These are phyloP conservation scores for Diorhabda sublineata DNA, from an alignment of 1,140 invertebrate species.

Conservation along the genomic window DNA sequence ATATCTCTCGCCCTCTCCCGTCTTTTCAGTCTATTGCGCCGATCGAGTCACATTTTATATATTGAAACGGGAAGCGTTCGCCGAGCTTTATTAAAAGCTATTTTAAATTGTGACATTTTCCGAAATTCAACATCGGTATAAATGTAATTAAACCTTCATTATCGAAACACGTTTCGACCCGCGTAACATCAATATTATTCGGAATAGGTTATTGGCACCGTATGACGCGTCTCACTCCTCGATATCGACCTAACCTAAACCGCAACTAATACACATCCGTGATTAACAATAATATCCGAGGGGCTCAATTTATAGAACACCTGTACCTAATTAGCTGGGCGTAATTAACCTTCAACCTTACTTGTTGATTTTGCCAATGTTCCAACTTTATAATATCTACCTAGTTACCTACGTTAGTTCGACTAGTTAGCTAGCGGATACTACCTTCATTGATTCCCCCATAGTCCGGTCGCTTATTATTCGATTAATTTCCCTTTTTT, in stretches of 20 bases:
- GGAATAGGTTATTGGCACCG: slow-evolving; percentile 23
- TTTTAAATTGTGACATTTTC: too few relatives aligned
- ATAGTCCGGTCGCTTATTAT: not conserved
- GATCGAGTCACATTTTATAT: not conserved
- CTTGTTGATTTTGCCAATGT: slow-evolving; percentile 32
- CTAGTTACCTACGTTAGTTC: not conserved
- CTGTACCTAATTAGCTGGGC: slow-evolving; percentile 31
- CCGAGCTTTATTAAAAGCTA: slow-evolving; percentile 3
- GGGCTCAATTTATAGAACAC: slow-evolving; percentile 32
- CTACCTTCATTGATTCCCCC: not conserved
- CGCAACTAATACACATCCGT: slow-evolving; percentile 26
- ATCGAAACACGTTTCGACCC: not conserved
- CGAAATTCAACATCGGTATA: too few relatives aligned
- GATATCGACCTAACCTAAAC: slow-evolving; percentile 16
- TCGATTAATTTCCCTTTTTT: too few relatives aligned
- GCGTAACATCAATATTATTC: slow-evolving; percentile 1
- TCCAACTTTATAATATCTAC: slow-evolving; percentile 13
- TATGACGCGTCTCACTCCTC: slow-evolving; percentile 14
- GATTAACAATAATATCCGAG: slow-evolving; percentile 32
- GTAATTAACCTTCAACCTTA: slow-evolving; percentile 29
- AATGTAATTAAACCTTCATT: not conserved
- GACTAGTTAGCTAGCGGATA: not conserved
- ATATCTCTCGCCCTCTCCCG: slow-evolving; percentile 24
- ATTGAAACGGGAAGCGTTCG: not conserved
- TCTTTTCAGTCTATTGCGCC: slow-evolving; percentile 7